These are phyloP conservation scores for Diarsia brunnea DNA, from an alignment of 2,888 invertebrate species.

Conservation along the genomic window DNA sequence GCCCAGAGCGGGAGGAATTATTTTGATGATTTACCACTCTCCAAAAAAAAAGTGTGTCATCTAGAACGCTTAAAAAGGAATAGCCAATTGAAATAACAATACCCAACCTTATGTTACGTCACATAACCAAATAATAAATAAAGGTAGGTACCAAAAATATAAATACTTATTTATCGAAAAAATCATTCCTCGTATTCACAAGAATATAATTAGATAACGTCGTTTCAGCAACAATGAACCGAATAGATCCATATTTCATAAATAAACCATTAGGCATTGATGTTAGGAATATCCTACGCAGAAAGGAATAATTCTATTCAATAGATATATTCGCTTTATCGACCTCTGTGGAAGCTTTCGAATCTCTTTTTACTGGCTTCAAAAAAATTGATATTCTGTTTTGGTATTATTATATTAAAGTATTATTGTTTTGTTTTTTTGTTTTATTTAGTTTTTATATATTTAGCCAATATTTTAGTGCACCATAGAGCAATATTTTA, in stretches of 20 bases:
- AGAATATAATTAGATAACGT: constrained; percentile 19
- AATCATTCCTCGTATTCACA: neutral
- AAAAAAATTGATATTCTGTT: neutral
- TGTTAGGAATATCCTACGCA: neutral
- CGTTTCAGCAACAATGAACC: constrained; percentile 8
- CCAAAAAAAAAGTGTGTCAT: neutral
- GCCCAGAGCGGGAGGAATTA: no score
- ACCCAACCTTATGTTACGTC: no score
- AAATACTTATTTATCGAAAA: neutral
- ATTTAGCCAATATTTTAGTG: no score
- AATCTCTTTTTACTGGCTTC: neutral
- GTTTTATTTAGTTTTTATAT: no score
- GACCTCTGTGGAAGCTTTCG: neutral
- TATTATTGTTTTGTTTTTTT: no score
- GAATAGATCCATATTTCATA: constrained; percentile 25
- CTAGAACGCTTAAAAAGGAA: neutral
- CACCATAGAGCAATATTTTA: no score
- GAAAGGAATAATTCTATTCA: neutral
- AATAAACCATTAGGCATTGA: constrained; percentile 30
- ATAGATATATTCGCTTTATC: neutral
- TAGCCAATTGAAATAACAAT: no score
- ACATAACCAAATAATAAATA: neutral
- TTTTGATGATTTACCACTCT: no score
- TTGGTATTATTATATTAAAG: neutral
- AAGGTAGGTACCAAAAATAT: neutral